Conservation (phyloP, 92 coral and sea anemone genomes). For the Zoanthus sociatus region DNA sequence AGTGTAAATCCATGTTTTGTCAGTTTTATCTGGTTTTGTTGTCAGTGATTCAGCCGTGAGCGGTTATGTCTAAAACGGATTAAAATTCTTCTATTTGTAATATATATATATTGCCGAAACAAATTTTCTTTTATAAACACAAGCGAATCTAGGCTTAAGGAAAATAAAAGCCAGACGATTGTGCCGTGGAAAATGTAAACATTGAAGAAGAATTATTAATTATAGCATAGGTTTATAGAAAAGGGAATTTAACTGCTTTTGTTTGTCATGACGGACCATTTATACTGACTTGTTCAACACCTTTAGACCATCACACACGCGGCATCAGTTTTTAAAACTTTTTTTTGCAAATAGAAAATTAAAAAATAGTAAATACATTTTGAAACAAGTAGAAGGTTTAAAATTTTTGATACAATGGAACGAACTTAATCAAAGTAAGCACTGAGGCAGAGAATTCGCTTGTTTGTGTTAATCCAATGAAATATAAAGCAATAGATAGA, state of each 20-base stretch:
- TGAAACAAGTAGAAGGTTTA: neutral
- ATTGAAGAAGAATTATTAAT: conserved; percentile 8
- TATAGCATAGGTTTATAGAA: neutral
- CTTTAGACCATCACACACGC: too few relatives aligned
- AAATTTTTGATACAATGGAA: neutral
- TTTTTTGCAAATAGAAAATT: too few relatives aligned
- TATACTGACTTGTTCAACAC: neutral
- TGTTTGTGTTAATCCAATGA: conserved; percentile 13
- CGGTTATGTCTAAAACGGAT: neutral
- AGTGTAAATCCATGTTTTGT: neutral
- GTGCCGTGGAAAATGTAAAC: conserved; percentile 28
- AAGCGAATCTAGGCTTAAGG: conserved; percentile 27
- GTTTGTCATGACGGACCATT: neutral
- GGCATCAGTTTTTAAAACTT: too few relatives aligned
- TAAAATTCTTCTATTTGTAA: conserved; percentile 15
- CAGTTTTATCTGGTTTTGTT: neutral
- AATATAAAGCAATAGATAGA: neutral
- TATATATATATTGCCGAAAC: conserved; percentile 8
- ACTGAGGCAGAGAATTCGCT: neutral
- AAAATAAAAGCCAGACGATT: conserved; percentile 26
- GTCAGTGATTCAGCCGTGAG: neutral
- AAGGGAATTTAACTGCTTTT: neutral
- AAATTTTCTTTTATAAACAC: conserved; percentile 18
- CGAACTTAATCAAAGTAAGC: neutral
- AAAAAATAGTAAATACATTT: too few relatives aligned